Evolutionary conservation across 2,888 invertebrate species (phyloP), one percentile per base, ranked within the genome.

Genomic region (Rhimphoctona megacephalus): DNA sequence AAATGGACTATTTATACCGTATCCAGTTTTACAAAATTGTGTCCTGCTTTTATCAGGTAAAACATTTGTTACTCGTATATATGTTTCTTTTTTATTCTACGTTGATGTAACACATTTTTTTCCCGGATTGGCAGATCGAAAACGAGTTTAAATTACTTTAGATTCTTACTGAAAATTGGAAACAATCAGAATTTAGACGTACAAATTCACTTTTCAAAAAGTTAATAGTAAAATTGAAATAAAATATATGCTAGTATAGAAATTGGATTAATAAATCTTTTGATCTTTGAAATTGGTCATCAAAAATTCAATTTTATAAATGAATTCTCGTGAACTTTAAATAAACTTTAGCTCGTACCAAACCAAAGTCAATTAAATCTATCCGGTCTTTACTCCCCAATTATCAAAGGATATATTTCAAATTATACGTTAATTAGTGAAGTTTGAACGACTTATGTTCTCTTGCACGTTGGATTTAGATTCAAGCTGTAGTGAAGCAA

Each of bases 391-490:
- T 72, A 52, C 25, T n/a, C 22, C 49, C 43, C 7, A 43, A 67
- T 52, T 49, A 39, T 39, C 61, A 74, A 61, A 74, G 61, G 43
- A 39, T 30, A 74, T 25, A 74, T 61, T 74, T 74, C 61, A 25
- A 61, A 61, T 61, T 30, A 61, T 30, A 73, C 30, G 22, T 14
- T 73, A 73, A 73, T 36, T 73, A 73, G 19, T 54, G 72, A 73
- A 52, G 72, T 52, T 73, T 22, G 36, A 54, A 54, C 61, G 30
- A 61, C 30, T 14, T 61, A 30, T 30, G 61, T 61, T 43, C 25
- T 43, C 22, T 5, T 5, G 14, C 14, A 69, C 11, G 43, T 43
- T 69, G 43, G 25, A 43, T 69, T 69, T 43, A 17, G 14, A 30
- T 61, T 30, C 17, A 61, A 30, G 4, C 61, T 17, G 30, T 61